A percentile compares a stretch with the other conserved stretches of the same genome.
Evolutionary conservation across 2,797 vertebrate genomes (phyloP).

Genomic region (Poecilia velifera): DNA sequence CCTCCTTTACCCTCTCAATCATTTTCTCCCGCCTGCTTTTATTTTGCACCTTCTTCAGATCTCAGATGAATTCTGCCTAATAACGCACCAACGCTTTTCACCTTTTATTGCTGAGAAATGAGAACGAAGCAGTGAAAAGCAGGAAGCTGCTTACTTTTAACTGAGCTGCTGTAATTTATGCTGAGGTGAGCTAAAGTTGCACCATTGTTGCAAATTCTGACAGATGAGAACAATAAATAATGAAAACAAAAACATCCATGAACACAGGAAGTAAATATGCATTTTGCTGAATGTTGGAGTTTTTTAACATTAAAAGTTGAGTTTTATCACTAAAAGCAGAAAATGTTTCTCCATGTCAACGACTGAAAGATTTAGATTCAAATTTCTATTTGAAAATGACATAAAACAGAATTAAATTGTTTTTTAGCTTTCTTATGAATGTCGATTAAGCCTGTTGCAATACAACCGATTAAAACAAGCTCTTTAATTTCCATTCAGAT

Average conservation of each 20-base stretch:
- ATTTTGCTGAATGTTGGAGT: not conserved
- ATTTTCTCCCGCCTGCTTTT: constrained; percentile 34
- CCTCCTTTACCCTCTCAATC: constrained; percentile 33
- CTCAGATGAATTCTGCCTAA: constrained; percentile 9
- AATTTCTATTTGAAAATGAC: not conserved
- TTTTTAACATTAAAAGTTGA: not conserved
- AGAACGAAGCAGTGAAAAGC: not conserved
- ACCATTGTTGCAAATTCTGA: not conserved
- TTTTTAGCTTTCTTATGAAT: not conserved
- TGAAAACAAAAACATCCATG: not conserved
- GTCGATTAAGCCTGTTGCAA: not conserved
- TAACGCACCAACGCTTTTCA: not conserved
- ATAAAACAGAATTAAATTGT: not conserved
- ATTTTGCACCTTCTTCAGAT: constrained; percentile 29
- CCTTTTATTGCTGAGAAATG: not conserved
- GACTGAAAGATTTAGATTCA: not conserved
- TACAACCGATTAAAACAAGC: no score
- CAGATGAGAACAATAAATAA: not conserved
- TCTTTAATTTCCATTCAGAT: no score
- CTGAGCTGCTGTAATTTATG: not conserved
- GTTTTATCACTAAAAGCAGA: not conserved
- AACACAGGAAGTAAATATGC: not conserved
- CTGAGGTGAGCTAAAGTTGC: not conserved
- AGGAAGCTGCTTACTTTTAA: not conserved
- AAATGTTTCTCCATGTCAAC: not conserved